Conservation (phyloP, 2,797 vertebrate genomes). For the Glyptemys insculpta region DNA sequence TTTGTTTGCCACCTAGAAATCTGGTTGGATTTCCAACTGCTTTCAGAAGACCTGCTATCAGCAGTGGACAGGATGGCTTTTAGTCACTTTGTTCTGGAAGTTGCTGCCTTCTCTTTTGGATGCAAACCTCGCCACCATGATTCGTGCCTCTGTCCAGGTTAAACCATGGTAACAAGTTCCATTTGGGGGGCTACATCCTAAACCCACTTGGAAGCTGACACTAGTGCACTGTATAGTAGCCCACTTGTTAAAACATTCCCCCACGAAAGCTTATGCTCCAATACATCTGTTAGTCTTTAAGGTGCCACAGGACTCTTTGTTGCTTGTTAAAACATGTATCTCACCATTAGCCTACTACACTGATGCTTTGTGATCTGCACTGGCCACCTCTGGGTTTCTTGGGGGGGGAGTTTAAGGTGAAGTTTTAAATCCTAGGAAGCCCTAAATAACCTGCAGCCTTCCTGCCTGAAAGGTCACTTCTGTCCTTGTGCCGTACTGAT, state of each 20-base stretch:
- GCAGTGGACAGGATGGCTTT: background rate
- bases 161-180: background rate
- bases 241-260: fast-evolving
- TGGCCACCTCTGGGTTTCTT: fast-evolving
- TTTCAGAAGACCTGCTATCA: background rate
- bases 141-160: background rate
- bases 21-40: background rate
- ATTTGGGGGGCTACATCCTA: background rate
- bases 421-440: background rate
- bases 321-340: fast-evolving
- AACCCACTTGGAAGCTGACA: background rate
- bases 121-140: fast-evolving
- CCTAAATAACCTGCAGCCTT: fast-evolving
- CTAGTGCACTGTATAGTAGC: fast-evolving
- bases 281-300: too few relatives aligned
- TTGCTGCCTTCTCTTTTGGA: background rate
- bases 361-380: fast-evolving
- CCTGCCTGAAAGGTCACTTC: fast-evolving
- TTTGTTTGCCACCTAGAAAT: too few relatives aligned
- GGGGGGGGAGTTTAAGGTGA: fast-evolving
- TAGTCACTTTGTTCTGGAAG: background rate
- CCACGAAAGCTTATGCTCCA: too few relatives aligned
- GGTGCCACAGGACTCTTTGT: too few relatives aligned
- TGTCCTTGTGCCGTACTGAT: fast-evolving
- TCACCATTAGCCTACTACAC: fast-evolving